Evolutionary conservation across 2,888 invertebrate species (phyloP).

Genomic region (Keiferia lycopersicella): DNA sequence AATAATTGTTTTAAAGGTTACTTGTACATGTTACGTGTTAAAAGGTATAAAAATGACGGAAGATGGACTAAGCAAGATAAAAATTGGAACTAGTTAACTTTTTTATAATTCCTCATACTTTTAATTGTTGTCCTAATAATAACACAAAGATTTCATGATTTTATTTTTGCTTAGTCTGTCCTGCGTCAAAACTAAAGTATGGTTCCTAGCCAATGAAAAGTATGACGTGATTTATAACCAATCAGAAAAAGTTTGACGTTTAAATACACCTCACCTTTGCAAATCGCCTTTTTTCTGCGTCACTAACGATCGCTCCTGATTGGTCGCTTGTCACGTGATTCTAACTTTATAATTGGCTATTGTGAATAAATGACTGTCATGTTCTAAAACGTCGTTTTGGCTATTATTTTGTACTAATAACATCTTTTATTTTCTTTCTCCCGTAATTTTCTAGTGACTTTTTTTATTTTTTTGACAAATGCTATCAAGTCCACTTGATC

Average conservation of each 20-base stretch:
- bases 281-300: background rate
- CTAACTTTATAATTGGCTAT: slow-evolving; percentile 15
- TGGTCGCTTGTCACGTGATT: slow-evolving; percentile 37
- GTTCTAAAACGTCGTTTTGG: slow-evolving; percentile 28
- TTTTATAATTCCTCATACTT: slow-evolving; percentile 18
- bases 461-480: slow-evolving; percentile 9
- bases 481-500: slow-evolving; percentile 2
- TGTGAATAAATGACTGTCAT: slow-evolving; percentile 22
- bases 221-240: slow-evolving; percentile 25
- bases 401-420: slow-evolving; percentile 15
- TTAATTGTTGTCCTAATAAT: slow-evolving; percentile 14
- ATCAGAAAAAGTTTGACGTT: slow-evolving; percentile 16
- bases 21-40: slow-evolving; percentile 60
- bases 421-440: background rate
- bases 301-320: slow-evolving; percentile 32
- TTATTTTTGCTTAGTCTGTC: background rate
- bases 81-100: slow-evolving; percentile 33
- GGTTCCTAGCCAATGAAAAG: slow-evolving; percentile 29
- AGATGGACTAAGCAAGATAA: slow-evolving; percentile 25
- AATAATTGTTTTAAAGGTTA: slow-evolving; percentile 46
- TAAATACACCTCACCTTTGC: too few relatives aligned
- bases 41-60: slow-evolving; percentile 28
- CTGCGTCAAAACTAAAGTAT: slow-evolving; percentile 10
- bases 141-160: slow-evolving; percentile 11
- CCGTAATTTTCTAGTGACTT: background rate